Evolutionary conservation across 2,888 invertebrate species (phyloP).

Genomic region (Oscheius myriophilus): DNA sequence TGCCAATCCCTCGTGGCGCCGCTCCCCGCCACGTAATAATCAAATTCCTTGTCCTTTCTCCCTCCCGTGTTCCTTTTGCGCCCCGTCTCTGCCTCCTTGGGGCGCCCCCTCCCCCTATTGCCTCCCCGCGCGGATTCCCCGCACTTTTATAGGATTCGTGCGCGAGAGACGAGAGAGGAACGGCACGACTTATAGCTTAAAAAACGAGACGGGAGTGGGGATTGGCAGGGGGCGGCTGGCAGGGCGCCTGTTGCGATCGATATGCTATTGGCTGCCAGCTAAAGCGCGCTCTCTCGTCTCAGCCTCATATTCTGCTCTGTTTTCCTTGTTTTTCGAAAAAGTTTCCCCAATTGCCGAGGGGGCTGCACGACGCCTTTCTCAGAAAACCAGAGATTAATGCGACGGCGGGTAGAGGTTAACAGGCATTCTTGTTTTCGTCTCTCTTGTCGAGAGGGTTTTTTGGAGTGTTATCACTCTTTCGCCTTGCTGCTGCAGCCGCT

Average conservation of each 20-base stretch:
- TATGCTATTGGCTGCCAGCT: conserved; percentile 28
- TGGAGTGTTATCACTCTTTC: too few species aligned
- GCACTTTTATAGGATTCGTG: not conserved
- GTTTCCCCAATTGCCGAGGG: not conserved
- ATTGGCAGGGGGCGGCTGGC: conserved; percentile 25
- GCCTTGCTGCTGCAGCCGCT: too few species aligned
- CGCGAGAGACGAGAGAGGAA: not conserved
- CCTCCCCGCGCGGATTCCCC: not conserved
- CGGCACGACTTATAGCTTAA: conserved; percentile 17
- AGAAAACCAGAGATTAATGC: not conserved
- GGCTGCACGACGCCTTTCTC: not conserved
- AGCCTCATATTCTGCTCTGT: conserved; percentile 27
- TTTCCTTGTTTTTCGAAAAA: not conserved
- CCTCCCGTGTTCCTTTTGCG: not conserved
- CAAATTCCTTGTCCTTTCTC: not conserved
- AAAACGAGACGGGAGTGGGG: conserved; percentile 22
- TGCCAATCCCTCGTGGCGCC: too few species aligned
- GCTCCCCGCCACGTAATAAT: too few species aligned
- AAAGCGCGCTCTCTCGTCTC: conserved; percentile 30
- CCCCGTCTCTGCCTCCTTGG: not conserved
- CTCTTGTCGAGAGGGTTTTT: not conserved
- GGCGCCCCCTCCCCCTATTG: not conserved
- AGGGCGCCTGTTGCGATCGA: conserved; percentile 26
- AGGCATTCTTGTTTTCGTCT: not conserved
- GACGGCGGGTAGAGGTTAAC: not conserved